These are phyloP conservation scores for Sebastolobus altivelis DNA, from an alignment of 2,797 vertebrate species.

Conservation along the genomic window DNA sequence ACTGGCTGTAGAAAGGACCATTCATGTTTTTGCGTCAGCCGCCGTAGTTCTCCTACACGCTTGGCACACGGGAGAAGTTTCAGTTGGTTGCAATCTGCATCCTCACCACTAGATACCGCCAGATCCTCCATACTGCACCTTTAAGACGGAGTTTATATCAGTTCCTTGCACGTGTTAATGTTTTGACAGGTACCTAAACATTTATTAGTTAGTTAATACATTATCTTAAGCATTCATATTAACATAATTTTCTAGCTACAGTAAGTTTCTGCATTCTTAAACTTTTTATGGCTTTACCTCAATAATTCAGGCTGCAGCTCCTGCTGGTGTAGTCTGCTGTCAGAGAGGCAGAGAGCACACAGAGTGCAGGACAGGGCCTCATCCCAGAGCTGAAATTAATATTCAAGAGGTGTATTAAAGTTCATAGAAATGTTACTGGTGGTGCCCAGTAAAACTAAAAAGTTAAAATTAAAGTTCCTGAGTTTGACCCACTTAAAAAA, in stretches of 20 bases:
- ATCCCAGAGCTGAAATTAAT: conserved; percentile 47
- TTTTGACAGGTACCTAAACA: not conserved
- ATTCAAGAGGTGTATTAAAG: conserved; percentile 25
- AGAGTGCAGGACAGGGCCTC: conserved; percentile 33
- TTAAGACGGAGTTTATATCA: not conserved
- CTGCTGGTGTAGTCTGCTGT: conserved; percentile 47
- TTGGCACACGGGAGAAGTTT: no score
- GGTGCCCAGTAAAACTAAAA: conserved; percentile 11
- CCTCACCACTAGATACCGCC: no score
- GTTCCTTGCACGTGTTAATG: not conserved
- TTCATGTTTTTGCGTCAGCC: no score
- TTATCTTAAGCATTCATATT: not conserved
- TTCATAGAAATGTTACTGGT: conserved; percentile 18
- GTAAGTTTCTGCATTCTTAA: conserved; percentile 11
- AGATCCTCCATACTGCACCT: no score
- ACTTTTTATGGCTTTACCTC: conserved; percentile 43
- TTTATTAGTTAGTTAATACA: not conserved
- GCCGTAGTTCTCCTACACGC: no score
- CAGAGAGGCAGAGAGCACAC: conserved; percentile 47
- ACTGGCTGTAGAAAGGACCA: no score
- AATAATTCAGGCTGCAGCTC: conserved; percentile 64
- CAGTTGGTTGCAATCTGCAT: no score
- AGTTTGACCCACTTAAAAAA: conserved; percentile 12
- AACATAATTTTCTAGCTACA: not conserved
- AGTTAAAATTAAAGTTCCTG: conserved; percentile 2